Conservation (phyloP, 2,113 vertebrate species). For the Morone saxatilis region DNA sequence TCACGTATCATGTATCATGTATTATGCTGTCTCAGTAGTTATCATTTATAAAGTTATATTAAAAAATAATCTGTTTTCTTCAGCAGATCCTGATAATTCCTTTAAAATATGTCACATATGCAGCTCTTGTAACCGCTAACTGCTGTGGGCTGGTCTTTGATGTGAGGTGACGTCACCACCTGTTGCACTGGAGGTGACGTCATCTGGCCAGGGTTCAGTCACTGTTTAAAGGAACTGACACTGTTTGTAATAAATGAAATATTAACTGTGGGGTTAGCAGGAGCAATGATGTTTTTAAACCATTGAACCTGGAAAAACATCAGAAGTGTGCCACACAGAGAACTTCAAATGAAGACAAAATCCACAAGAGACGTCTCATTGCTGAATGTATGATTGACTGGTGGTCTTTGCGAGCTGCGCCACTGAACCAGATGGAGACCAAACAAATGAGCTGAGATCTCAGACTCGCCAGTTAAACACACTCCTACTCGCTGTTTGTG, state of each 20-base stretch:
- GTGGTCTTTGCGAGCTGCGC: background rate
- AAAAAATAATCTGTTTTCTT: background rate
- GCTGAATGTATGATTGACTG: background rate
- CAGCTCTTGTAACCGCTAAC: background rate
- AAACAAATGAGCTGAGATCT: background rate
- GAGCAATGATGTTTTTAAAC: background rate
- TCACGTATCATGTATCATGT: no score
- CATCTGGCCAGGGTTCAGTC: slow-evolving; percentile 4
- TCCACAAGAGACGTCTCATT: no score
- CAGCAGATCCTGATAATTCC: background rate
- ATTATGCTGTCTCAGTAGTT: no score
- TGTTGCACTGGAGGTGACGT: slow-evolving; percentile 1
- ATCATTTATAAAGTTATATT: background rate
- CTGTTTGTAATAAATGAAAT: slow-evolving; percentile 19
- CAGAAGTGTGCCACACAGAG: background rate
- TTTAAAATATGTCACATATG: background rate
- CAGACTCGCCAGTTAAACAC: background rate
- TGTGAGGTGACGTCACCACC: background rate
- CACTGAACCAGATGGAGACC: background rate
- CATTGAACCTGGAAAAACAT: background rate
- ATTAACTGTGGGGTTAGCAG: background rate
- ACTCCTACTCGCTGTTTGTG: no score
- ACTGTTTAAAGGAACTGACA: slow-evolving; percentile 17
- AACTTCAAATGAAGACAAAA: background rate
- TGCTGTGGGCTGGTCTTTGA: background rate